Evolutionary conservation across 1,140 invertebrate genomes (phyloP).

Genomic region (Drosophila ambigua): DNA sequence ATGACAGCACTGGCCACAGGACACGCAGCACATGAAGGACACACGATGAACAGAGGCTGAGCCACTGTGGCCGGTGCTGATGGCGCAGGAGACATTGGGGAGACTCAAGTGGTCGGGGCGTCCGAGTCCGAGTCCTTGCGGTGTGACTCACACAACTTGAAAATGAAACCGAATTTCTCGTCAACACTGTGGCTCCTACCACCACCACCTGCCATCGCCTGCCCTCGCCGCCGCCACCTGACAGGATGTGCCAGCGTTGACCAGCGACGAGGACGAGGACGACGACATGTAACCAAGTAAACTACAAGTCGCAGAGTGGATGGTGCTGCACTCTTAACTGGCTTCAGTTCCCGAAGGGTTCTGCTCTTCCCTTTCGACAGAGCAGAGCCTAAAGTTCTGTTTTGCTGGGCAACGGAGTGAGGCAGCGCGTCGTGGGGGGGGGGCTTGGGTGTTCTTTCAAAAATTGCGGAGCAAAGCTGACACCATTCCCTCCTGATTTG

Average conservation of each 20-base stretch:
- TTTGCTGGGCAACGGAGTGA: too few relatives aligned
- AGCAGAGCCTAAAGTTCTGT: too few relatives aligned
- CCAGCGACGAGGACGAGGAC: not conserved
- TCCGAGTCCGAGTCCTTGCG: slow-evolving; percentile 2
- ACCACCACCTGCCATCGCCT: not conserved
- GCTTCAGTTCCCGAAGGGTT: too few relatives aligned
- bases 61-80: not conserved
- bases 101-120: not conserved
- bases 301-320: too few relatives aligned
- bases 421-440: too few relatives aligned
- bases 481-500: too few relatives aligned
- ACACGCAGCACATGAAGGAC: slow-evolving; percentile 4
- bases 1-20: slow-evolving; percentile 44
- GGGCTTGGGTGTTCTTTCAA: too few relatives aligned
- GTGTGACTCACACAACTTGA: slow-evolving; percentile 31
- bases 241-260: slow-evolving; percentile 25
- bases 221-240: not conserved
- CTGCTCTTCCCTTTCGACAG: too few relatives aligned
- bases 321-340: too few relatives aligned
- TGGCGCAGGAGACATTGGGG: not conserved
- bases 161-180: slow-evolving; percentile 19
- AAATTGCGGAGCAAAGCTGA: too few relatives aligned
- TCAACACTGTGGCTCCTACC: slow-evolving; percentile 16
- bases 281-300: not conserved
- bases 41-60: slow-evolving; percentile 5